Conservation (phyloP, 2,113 vertebrate genomes). For the Epinephelus fuscoguttatus region DNA sequence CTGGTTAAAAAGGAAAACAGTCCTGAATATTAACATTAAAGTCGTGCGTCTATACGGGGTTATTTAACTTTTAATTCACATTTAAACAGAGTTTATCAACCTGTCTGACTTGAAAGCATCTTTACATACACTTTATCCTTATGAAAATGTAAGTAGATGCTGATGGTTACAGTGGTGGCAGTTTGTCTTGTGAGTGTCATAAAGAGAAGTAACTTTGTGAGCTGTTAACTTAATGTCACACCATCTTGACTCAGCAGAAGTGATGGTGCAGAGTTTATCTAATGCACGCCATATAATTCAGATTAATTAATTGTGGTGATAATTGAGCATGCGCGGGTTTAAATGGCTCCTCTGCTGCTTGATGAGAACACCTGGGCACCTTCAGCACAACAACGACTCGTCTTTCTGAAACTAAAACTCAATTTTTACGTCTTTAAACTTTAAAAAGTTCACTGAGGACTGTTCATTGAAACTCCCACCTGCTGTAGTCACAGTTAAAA, state of each 20-base stretch:
- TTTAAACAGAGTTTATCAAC: not conserved
- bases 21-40: not conserved
- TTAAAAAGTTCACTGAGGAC: too few species aligned
- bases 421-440: not conserved
- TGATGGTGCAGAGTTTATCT: too few species aligned
- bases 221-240: not conserved
- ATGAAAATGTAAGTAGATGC: not conserved
- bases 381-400: not conserved
- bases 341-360: conserved; percentile 8
- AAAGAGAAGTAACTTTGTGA: not conserved
- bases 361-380: conserved; percentile 32
- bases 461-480: not conserved
- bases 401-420: not conserved
- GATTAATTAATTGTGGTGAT: not conserved
- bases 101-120: not conserved
- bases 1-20: not conserved
- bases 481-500: not conserved
- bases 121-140: not conserved
- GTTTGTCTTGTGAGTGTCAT: not conserved
- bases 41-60: not conserved
- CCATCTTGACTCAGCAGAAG: not conserved
- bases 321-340: conserved; percentile 34
- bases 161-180: not conserved
- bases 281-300: not conserved
- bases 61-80: not conserved